A percentile compares a stretch with the other conserved stretches of the same genome.
Evolutionary conservation across 2,113 vertebrate species (phyloP).

Genomic region (Piaya cayana): DNA sequence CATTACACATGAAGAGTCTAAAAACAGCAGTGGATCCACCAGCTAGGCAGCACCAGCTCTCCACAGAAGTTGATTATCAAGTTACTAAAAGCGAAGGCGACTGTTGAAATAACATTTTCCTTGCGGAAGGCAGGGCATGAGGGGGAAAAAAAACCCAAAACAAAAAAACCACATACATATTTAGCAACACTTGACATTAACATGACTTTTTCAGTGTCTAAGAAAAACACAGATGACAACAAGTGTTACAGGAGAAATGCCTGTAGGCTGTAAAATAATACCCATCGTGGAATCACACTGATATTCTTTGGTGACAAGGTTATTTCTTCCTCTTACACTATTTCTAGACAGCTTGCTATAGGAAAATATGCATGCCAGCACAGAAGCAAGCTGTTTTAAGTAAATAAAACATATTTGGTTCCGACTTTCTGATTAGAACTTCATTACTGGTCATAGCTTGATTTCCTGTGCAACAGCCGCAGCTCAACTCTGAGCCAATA

Average conservation of each 20-base stretch:
- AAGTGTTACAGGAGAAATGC: not conserved
- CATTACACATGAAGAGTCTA: not conserved
- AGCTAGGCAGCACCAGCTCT: not conserved
- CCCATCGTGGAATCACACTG: not conserved
- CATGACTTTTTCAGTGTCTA: not conserved
- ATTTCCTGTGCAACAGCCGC: not conserved
- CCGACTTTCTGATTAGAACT: not conserved
- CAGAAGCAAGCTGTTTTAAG: not conserved
- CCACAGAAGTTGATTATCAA: not conserved
- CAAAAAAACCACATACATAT: fast-evolving
- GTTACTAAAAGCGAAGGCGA: not conserved
- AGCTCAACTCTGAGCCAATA: not conserved
- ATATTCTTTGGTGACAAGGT: not conserved
- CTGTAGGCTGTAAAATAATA: not conserved
- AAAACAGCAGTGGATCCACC: not conserved
- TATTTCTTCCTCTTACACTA: not conserved
- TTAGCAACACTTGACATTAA: not conserved
- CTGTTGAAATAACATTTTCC: not conserved
- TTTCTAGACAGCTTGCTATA: not conserved
- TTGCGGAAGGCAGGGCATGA: not conserved
- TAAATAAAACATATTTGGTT: not conserved
- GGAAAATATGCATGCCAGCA: not conserved
- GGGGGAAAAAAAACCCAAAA: no score
- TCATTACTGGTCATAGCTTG: not conserved
- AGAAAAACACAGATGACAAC: not conserved